Evolutionary conservation across 2,113 vertebrate species (phyloP), one percentile per base, ranked within the genome.

Genomic region (Bolborhynchus lineola): DNA sequence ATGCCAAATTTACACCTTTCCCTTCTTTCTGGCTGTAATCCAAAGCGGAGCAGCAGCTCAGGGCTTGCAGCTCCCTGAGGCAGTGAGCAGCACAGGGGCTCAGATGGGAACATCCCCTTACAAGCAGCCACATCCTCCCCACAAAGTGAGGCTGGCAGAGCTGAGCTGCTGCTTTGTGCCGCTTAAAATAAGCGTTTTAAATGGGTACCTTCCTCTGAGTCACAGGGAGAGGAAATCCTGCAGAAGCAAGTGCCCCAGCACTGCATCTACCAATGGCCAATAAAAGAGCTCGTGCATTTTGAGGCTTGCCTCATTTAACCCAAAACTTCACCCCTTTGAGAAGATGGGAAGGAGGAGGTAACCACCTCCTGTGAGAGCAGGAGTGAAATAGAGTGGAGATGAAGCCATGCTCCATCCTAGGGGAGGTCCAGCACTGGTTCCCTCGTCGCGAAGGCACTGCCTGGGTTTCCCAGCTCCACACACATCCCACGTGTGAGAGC

Each of bases 1-100:
- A 97, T 87, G 91, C 95, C 94, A 93, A 94, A 96, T 93, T 89
- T 89, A 89, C 83, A 83, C 76, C 65, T 95, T 86, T 95, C 90
- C 69, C 78, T 91, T 93, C 85, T 37, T 69, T 85, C 86, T 67
- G 57, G 80, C 94, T 92, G 9, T 93, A 81, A 97, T 90, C 92
- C 23, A 13, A 97, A 97, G 93, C 49, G 75, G 77, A 88, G 91
- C 4, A 15, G 93, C 74, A 95, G 94, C 94, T 94, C 93, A 79
- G 95, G 62, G 67, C 90, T 91, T 97, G 94, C 93, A 88, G 67
- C 68, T 94, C 64, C 75, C 72, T 2, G 0, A 81, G 82, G 83
- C 93, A 86, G 77, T 52, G 37, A 77, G 70, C 46, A 77, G 59
- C 11, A 1, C 41, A 37, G 33, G 52, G 31, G 31, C 42, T 80